Conservation (phyloP, 1,140 invertebrate genomes). For the Scaptomyza hsui region DNA sequence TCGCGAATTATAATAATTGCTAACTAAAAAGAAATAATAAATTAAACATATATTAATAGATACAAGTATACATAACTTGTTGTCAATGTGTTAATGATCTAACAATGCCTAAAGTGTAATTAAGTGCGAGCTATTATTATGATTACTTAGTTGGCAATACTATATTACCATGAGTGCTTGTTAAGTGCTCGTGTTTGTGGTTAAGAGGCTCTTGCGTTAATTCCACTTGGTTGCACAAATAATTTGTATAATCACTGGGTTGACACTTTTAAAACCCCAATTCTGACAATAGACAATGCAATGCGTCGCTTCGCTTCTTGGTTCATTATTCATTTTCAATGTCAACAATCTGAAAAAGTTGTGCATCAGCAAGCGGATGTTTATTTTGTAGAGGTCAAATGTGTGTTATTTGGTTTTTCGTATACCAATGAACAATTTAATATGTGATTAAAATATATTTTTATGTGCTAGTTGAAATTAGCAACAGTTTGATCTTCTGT, state of each 20-base stretch:
- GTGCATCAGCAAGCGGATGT: slow-evolving; percentile 34
- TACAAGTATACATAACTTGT: slow-evolving; percentile 6
- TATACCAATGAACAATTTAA: slow-evolving; percentile 3
- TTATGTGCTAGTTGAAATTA: neutral
- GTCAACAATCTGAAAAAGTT: slow-evolving; percentile 19
- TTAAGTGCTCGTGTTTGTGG: slow-evolving; percentile 44
- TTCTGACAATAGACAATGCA: slow-evolving; percentile 5
- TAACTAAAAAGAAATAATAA: slow-evolving; percentile 25
- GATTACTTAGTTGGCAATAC: slow-evolving; percentile 18
- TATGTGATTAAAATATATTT: slow-evolving; percentile 1
- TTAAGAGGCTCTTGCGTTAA: slow-evolving; percentile 43
- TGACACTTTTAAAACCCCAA: slow-evolving; percentile 36
- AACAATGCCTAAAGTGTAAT: slow-evolving; percentile 59
- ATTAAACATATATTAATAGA: slow-evolving; percentile 12
- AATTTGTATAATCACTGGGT: slow-evolving; percentile 30
- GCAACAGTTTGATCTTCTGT: neutral
- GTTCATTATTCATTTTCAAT: slow-evolving; percentile 45
- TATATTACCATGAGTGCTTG: slow-evolving; percentile 48
- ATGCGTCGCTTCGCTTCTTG: neutral
- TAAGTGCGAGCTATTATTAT: slow-evolving; percentile 42
- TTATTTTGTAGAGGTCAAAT: slow-evolving; percentile 23
- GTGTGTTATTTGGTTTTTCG: slow-evolving; percentile 6
- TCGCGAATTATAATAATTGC: slow-evolving; percentile 73
- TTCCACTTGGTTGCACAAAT: slow-evolving; percentile 39
- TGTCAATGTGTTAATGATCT: slow-evolving; percentile 66